phyloP scores from a whole-genome alignment of 2,797 vertebrate genomes.

The Botia almorhae region DNA sequence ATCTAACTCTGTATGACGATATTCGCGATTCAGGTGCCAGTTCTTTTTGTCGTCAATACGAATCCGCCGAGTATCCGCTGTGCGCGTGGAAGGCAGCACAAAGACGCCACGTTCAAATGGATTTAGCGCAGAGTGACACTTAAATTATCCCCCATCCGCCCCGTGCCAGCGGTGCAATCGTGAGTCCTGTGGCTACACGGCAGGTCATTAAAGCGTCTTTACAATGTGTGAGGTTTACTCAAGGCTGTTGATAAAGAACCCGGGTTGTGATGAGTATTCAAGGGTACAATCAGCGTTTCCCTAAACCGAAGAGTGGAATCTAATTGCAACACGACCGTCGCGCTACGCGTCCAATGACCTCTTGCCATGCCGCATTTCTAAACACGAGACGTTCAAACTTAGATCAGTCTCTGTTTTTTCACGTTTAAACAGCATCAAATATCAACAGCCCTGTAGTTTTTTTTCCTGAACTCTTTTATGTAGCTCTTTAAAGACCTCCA shows the following conservation, averaged over 20 bases:
- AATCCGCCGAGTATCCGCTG: constrained; percentile 16
- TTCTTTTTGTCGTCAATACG: constrained; percentile 5
- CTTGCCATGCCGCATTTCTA: neutral
- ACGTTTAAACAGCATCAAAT: constrained; percentile 11
- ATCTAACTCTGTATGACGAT: neutral
- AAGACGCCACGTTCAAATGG: constrained; percentile 35
- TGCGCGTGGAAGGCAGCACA: constrained; percentile 8
- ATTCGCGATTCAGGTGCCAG: constrained; percentile 9
- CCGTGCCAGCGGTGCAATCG: constrained; percentile 61
- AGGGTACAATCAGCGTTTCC: constrained; percentile 36
- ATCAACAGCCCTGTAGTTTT: constrained; percentile 13
- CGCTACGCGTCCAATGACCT: constrained; percentile 23
- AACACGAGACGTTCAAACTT: constrained; percentile 40
- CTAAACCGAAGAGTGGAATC: constrained; percentile 62
- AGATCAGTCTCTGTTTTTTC: constrained; percentile 12
- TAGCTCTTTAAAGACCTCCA: constrained; percentile 40
- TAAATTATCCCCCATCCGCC: constrained; percentile 66
- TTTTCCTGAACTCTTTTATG: constrained; percentile 34
- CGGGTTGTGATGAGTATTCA: constrained; percentile 58
- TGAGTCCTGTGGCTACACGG: constrained; percentile 57
- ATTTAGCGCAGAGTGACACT: constrained; percentile 67
- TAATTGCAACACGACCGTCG: constrained; percentile 61
- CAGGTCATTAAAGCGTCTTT: constrained; percentile 72
- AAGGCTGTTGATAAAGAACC: constrained; percentile 65
- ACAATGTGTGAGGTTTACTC: constrained; percentile 64